A percentile compares a stretch with the other conserved stretches of the same genome.
Evolutionary conservation across 2,888 invertebrate genomes (phyloP).

Genomic region (Cerceris ruficornis): DNA sequence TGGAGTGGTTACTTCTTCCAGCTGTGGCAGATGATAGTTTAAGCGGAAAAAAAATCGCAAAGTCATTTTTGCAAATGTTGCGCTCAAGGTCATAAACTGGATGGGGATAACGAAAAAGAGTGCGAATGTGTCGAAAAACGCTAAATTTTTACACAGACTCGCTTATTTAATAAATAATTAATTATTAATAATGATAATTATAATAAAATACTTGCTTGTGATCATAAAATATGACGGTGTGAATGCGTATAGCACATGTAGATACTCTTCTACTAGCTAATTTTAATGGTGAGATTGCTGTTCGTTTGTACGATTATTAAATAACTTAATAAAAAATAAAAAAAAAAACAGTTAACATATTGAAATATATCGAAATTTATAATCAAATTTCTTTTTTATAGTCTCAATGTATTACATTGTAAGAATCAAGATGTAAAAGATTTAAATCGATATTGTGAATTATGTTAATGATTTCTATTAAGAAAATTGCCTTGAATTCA

Average conservation of each 20-base stretch:
- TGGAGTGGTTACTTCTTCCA: constrained; percentile 69
- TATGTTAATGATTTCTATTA: neutral
- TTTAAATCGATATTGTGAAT: neutral
- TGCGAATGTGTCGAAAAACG: constrained; percentile 62
- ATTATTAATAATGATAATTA: constrained; percentile 69
- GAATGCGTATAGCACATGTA: constrained; percentile 66
- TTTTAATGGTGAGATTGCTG: constrained; percentile 64
- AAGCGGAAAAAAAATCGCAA: constrained; percentile 58
- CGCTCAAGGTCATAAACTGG: constrained; percentile 59
- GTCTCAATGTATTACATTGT: neutral
- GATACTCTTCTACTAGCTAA: constrained; percentile 63
- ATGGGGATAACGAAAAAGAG: constrained; percentile 58
- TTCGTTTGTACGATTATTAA: constrained; percentile 45
- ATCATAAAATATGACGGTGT: constrained; percentile 67
- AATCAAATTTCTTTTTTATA: neutral
- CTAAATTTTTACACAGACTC: constrained; percentile 78
- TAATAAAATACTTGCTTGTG: constrained; percentile 71
- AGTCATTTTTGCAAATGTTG: constrained; percentile 60
- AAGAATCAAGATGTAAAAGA: neutral
- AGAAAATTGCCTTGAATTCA: too few relatives aligned
- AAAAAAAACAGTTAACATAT: neutral
- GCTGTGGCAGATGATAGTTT: constrained; percentile 61
- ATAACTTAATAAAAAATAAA: constrained; percentile 8
- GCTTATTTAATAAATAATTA: constrained; percentile 76
- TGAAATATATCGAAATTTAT: constrained; percentile 11